phyloP scores from a whole-genome alignment of 2,797 vertebrate species.

The Streptopelia turtur region DNA sequence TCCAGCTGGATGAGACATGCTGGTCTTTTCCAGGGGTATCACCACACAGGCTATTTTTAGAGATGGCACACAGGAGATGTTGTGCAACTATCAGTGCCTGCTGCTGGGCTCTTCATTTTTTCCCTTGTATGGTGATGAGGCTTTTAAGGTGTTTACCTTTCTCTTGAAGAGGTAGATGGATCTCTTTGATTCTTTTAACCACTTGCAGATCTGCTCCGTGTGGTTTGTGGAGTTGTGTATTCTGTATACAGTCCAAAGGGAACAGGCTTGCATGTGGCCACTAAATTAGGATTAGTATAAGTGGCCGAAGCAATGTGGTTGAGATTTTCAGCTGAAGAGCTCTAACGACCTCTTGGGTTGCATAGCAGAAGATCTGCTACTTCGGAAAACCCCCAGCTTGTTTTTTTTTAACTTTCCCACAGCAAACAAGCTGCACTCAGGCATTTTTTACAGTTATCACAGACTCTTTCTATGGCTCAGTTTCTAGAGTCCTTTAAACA shows the following conservation, averaged over 20 bases:
- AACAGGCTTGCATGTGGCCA: background rate
- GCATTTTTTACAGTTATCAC: background rate
- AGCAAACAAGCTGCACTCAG: background rate
- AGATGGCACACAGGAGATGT: background rate
- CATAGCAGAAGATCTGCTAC: background rate
- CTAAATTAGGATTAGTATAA: background rate
- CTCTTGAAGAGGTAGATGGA: background rate
- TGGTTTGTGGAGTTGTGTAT: background rate
- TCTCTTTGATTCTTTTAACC: background rate
- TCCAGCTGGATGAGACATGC: slow-evolving; percentile 8
- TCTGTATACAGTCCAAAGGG: background rate
- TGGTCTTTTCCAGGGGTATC: slow-evolving; percentile 37
- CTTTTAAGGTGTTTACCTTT: slow-evolving; percentile 42
- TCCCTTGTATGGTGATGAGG: slow-evolving; percentile 55
- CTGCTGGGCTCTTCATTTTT: slow-evolving; percentile 39
- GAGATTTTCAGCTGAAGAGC: background rate
- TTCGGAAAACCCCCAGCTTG: background rate
- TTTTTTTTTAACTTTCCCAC: slow-evolving; percentile 4
- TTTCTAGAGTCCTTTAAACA: background rate
- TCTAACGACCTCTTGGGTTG: background rate
- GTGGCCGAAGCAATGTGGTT: background rate
- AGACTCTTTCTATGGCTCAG: background rate
- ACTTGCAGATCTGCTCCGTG: background rate
- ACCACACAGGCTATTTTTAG: slow-evolving; percentile 9
- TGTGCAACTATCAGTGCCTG: background rate